Percentiles rank a stretch among this genome's conserved stretches.
These are phyloP conservation scores for Actinia equina DNA, from an alignment of 64 coral and sea anemone genomes.

Conservation along the genomic window DNA sequence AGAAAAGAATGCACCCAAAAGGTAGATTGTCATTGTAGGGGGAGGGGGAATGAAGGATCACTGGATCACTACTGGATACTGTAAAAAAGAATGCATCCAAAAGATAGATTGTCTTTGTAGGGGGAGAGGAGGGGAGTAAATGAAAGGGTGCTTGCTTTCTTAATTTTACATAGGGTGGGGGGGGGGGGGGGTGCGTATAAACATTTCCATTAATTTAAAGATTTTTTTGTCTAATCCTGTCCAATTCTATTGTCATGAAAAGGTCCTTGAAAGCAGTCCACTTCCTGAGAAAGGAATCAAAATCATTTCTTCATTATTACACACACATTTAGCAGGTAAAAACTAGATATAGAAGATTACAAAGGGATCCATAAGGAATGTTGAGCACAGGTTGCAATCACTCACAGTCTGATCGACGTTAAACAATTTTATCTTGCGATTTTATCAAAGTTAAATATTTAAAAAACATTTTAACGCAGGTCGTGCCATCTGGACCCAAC, in stretches of 20 bases:
- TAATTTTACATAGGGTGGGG: too few species aligned
- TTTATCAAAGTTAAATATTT: too few species aligned
- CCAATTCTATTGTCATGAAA: background rate
- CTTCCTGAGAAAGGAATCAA: constrained; percentile 36
- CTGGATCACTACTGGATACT: constrained; percentile 30
- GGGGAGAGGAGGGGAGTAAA: background rate
- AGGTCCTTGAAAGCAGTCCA: background rate
- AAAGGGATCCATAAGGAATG: too few species aligned
- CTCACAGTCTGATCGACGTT: too few species aligned
- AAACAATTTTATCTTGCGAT: too few species aligned
- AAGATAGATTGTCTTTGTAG: background rate
- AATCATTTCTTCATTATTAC: constrained; percentile 35
- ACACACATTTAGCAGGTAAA: constrained; percentile 50
- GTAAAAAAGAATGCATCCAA: constrained; percentile 14
- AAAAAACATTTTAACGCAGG: background rate
- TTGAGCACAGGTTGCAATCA: too few species aligned
- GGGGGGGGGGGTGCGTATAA: too few species aligned
- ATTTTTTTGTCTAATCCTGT: background rate
- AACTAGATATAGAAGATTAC: background rate
- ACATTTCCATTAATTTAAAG: too few species aligned
- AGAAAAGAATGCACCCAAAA: constrained; percentile 10
- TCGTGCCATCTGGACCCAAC: background rate
- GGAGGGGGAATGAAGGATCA: background rate
- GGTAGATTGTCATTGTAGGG: background rate
- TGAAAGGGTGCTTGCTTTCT: too few species aligned